phyloP scores from a whole-genome alignment of 2,797 vertebrate species.

The Lacerta agilis region DNA sequence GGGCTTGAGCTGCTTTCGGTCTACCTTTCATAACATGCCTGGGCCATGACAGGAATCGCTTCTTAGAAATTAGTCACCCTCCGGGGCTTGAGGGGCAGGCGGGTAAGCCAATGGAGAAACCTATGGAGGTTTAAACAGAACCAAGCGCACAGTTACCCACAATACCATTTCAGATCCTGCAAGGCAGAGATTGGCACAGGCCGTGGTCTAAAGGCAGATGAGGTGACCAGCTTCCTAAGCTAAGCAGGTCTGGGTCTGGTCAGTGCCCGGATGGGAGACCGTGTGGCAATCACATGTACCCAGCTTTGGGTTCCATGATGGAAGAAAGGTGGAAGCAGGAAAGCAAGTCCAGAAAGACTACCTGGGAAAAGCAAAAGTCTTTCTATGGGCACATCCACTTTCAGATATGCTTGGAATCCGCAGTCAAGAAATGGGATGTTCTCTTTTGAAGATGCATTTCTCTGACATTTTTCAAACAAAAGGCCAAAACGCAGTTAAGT shows the following conservation, averaged over 20 bases:
- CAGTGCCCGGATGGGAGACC: background rate
- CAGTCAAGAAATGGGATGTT: background rate
- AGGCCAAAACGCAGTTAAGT: too few relatives aligned
- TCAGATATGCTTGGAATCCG: background rate
- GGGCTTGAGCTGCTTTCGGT: constrained; percentile 56
- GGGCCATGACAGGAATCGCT: background rate
- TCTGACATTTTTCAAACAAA: too few relatives aligned
- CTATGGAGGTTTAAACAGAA: constrained; percentile 6
- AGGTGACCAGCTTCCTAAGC: background rate
- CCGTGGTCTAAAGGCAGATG: background rate
- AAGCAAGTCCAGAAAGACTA: background rate
- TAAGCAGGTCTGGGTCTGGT: background rate
- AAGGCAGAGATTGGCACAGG: background rate
- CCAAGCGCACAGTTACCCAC: background rate
- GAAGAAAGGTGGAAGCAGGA: too few relatives aligned
- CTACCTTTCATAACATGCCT: constrained; percentile 38
- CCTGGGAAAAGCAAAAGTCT: background rate
- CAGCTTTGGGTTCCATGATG: too few relatives aligned
- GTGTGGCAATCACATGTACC: too few relatives aligned
- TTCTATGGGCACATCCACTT: background rate
- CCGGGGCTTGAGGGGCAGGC: constrained; percentile 8
- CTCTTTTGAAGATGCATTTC: background rate
- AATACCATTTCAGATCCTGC: background rate
- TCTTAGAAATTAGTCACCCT: constrained; percentile 39
- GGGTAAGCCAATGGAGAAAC: background rate